Percentiles rank a stretch among this genome's conserved stretches.
These are phyloP conservation scores for Loriculus beryllinus DNA, from an alignment of 2,797 vertebrate genomes.

Conservation along the genomic window DNA sequence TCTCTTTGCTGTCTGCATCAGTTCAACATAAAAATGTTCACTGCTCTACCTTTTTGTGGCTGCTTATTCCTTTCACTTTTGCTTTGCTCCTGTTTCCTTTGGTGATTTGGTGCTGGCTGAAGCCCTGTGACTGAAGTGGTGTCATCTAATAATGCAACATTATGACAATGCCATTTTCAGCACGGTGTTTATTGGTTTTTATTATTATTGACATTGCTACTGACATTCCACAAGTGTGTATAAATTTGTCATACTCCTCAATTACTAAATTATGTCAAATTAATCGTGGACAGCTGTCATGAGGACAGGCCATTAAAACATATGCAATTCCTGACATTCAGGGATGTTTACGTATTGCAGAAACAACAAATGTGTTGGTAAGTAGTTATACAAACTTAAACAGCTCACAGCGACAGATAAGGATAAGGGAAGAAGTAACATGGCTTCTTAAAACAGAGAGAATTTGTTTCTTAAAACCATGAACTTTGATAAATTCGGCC, in stretches of 20 bases:
- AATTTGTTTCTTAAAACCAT: background rate
- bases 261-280: background rate
- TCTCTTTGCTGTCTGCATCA: background rate
- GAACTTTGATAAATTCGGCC: background rate
- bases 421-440: background rate
- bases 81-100: background rate
- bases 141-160: background rate
- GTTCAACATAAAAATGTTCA: background rate
- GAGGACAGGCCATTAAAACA: background rate
- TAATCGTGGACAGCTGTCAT: background rate
- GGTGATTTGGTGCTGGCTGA: background rate
- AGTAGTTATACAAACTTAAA: background rate
- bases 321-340: constrained; percentile 10
- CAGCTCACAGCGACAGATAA: background rate
- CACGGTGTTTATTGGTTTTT: background rate
- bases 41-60: background rate
- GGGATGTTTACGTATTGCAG: background rate
- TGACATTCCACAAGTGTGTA: background rate
- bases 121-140: background rate
- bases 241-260: background rate
- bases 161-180: background rate
- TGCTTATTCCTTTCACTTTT: background rate
- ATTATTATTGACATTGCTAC: background rate
- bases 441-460: background rate
- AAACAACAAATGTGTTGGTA: background rate